Base-by-base conservation (phyloP, 2,888 invertebrate species). In the Pteria penguin region DNA sequence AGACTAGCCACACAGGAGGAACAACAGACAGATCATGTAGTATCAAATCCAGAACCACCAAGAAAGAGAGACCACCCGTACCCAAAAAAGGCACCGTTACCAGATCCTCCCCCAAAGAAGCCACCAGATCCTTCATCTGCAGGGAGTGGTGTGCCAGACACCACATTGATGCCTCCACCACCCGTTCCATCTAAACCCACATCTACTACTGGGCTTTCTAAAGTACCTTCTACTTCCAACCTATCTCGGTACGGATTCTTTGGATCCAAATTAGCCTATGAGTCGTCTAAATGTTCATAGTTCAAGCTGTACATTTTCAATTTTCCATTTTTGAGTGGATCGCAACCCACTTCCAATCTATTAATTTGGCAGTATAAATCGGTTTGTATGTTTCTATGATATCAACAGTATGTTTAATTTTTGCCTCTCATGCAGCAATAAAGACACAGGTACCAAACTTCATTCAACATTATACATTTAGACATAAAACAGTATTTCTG, bases 91-190 rank as follows among this genome's bases (percentile, higher is more conserved):
- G 31, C 57, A 27, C 45, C 45, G 11, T 52, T 57, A 45, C 68
- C 68, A 55, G 57, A 57, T 33, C 68, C 32, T 14, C 31, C 18
- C 52, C 1, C 55, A 58, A 57, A 67, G 58, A 26, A 68, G 71
- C 63, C 31, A 22, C 24, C 22, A 26, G 63, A 22, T n/a, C 63
- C 1, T 5, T 22, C 36, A 5, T n/a, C 70, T 11, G 24, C 11
- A n/a, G 61, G 45, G n/a, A 31, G 29, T 27, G 5, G n/a, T 22
- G n/a, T 24, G 26, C 26, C 61, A 29, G 82, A 81, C 24, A 75
- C 62, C 61, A 58, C 71, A 18, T 66, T 87, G 32, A 86, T 86
- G 86, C 87, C 87, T 4, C 87, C 88, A 14, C n/a, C n/a, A n/a
- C n/a, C n/a, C n/a, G n/a, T n/a, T n/a, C 85, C 87, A 22, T 82